Evolutionary conservation across 2,113 vertebrate genomes (phyloP).

Genomic region (Cebus imitator): DNA sequence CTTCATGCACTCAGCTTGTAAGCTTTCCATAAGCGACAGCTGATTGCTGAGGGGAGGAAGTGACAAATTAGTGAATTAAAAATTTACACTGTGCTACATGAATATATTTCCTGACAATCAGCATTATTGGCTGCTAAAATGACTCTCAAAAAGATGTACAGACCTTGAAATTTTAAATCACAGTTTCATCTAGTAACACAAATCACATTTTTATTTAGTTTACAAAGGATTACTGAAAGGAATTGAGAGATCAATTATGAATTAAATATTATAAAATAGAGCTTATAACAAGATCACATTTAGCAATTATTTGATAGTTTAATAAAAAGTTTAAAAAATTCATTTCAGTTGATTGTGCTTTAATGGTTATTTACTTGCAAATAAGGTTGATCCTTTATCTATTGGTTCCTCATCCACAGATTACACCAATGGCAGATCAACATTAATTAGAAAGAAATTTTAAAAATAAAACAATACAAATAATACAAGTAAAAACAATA

Average conservation of each 20-base stretch:
- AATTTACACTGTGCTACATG: not conserved
- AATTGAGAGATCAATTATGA: not conserved
- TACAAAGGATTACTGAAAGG: not conserved
- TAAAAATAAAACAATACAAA: not conserved
- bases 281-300: not conserved
- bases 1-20: not conserved
- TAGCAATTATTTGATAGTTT: not conserved
- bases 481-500: not conserved
- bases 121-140: not conserved
- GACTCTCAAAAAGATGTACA: not conserved
- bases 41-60: constrained; percentile 17
- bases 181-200: not conserved
- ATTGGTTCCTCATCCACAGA: not conserved
- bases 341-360: not conserved
- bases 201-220: not conserved
- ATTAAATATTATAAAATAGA: constrained; percentile 13
- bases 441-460: not conserved
- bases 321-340: constrained; percentile 11
- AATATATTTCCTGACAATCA: constrained; percentile 33
- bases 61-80: constrained; percentile 65
- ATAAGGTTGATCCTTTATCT: not conserved
- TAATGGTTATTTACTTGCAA: not conserved
- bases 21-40: not conserved
- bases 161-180: not conserved
- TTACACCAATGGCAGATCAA: not conserved